These are phyloP conservation scores for Ceratothoa steindachneri DNA, from an alignment of 2,888 invertebrate species.

Conservation along the genomic window DNA sequence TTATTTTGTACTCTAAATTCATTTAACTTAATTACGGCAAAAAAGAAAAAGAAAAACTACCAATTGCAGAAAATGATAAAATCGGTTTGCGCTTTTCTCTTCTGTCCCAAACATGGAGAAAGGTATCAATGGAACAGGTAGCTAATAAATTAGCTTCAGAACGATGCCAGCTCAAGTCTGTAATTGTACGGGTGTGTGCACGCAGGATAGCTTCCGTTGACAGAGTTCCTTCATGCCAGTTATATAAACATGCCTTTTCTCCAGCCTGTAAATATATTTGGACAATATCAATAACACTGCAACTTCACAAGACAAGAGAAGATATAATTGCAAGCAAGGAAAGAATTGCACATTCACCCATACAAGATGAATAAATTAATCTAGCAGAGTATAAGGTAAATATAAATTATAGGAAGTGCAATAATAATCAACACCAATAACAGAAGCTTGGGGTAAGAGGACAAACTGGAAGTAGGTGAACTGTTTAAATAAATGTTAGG, in stretches of 20 bases:
- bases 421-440: too few species aligned
- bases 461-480: too few species aligned
- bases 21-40: too few species aligned
- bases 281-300: too few species aligned
- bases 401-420: too few species aligned
- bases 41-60: too few species aligned
- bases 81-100: constrained; percentile 78
- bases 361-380: neutral
- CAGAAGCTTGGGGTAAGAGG: too few species aligned
- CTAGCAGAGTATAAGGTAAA: neutral
- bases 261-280: constrained; percentile 31
- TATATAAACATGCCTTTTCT: constrained; percentile 33
- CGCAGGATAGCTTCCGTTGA: constrained; percentile 56
- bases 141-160: constrained; percentile 71
- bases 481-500: too few species aligned
- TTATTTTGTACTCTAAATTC: too few species aligned
- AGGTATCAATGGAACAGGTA: constrained; percentile 89
- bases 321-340: too few species aligned
- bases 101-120: constrained; percentile 89
- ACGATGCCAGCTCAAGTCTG: constrained; percentile 87
- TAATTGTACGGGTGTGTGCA: constrained; percentile 78
- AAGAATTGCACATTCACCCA: too few species aligned
- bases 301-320: too few species aligned
- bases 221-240: constrained; percentile 33
- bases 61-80: constrained; percentile 79